phyloP scores from a whole-genome alignment of 2,888 invertebrate species.

The Himalopsyche kuldschensis region DNA sequence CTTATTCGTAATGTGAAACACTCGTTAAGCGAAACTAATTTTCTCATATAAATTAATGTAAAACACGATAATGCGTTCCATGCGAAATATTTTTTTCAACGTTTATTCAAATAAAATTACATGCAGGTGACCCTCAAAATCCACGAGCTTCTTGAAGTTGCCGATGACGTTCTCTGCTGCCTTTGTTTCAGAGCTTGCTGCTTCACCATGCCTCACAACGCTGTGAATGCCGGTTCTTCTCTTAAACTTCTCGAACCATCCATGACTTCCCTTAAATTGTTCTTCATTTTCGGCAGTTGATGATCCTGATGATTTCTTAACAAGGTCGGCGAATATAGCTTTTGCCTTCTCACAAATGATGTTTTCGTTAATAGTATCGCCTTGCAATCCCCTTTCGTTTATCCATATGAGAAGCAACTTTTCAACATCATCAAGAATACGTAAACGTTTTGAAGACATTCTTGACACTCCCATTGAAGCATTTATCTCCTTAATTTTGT shows the following conservation, averaged over 20 bases:
- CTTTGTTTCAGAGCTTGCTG: slow-evolving; percentile 34
- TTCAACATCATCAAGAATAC: not conserved
- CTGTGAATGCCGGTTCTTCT: slow-evolving; percentile 13
- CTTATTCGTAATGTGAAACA: too few species aligned
- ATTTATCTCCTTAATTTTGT: not conserved
- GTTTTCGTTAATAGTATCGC: slow-evolving; percentile 7
- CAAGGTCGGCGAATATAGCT: slow-evolving; percentile 15
- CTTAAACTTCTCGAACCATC: slow-evolving; percentile 22
- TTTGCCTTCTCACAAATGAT: slow-evolving; percentile 23
- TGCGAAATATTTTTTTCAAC: too few species aligned
- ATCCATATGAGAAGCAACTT: slow-evolving; percentile 8
- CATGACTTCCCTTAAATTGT: slow-evolving; percentile 20
- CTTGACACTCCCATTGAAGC: not conserved
- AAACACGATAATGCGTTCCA: too few species aligned
- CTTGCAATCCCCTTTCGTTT: not conserved
- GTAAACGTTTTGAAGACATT: too few species aligned
- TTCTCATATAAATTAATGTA: too few species aligned
- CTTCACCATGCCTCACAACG: slow-evolving; percentile 30
- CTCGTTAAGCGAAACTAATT: too few species aligned
- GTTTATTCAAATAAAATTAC: too few species aligned
- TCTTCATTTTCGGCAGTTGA: not conserved
- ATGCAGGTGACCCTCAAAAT: slow-evolving; percentile 30
- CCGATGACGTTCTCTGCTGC: slow-evolving; percentile 25
- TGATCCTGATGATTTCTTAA: slow-evolving; percentile 4
- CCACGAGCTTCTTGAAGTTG: slow-evolving; percentile 23